phyloP scores from a whole-genome alignment of 2,113 vertebrate species.

The Vicugna pacos region DNA sequence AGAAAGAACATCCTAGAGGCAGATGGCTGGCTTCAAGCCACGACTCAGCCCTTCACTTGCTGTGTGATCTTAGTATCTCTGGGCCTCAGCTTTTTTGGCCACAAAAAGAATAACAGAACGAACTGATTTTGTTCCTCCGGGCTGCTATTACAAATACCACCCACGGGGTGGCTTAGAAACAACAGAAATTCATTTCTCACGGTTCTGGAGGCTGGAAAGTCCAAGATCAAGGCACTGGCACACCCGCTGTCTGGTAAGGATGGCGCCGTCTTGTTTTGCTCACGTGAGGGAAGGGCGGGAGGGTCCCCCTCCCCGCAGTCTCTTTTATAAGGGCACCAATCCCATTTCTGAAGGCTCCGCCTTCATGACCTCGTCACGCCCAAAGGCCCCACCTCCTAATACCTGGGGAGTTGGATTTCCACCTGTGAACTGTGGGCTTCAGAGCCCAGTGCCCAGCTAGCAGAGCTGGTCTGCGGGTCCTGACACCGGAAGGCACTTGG shows the following conservation, averaged over 20 bases:
- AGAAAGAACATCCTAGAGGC: neutral
- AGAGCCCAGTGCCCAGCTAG: too few species aligned
- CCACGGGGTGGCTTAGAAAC: neutral
- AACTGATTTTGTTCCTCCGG: neutral
- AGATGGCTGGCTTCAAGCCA: neutral
- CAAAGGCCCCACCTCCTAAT: neutral
- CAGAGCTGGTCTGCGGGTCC: too few species aligned
- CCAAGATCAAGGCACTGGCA: neutral
- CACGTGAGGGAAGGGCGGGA: neutral
- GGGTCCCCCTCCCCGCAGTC: neutral
- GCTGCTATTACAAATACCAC: neutral
- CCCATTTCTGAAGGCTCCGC: neutral
- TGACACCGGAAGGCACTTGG: neutral
- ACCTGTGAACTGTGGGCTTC: neutral
- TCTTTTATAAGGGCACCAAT: neutral
- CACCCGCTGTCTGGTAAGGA: rapidly evolving
- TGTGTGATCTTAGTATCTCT: neutral
- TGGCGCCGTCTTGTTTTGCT: neutral
- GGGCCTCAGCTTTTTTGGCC: neutral
- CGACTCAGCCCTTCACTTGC: neutral
- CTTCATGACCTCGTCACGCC: neutral
- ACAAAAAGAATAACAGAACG: neutral
- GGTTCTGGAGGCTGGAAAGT: neutral
- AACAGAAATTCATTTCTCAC: neutral
- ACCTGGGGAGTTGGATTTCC: neutral